Percentiles rank a stretch among this genome's conserved stretches.
phyloP scores from a whole-genome alignment of 2,888 invertebrate species.

The Heliconius erato region DNA sequence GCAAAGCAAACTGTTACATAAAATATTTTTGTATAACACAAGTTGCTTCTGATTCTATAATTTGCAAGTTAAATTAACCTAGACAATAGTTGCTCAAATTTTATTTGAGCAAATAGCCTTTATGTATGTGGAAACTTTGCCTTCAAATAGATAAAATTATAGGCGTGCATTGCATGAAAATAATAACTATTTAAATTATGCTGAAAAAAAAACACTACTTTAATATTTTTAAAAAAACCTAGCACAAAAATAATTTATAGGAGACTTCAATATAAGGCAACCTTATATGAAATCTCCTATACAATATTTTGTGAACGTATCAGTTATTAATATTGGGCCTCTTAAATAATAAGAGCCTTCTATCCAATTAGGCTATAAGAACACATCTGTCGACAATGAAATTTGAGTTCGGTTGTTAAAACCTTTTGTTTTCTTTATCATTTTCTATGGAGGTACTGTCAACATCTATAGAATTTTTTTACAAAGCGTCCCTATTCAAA shows the following conservation, averaged over 20 bases:
- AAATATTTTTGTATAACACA: background rate
- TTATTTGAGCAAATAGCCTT: background rate
- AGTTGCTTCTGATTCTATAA: background rate
- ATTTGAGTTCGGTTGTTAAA: background rate
- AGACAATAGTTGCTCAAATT: background rate
- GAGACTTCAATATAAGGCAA: no score
- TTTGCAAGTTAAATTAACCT: slow-evolving; percentile 21
- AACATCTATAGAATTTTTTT: background rate
- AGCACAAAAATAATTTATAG: no score
- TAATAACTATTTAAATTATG: background rate
- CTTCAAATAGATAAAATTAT: background rate
- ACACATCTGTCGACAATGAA: background rate
- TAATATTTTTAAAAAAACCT: no score
- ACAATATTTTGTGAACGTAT: background rate
- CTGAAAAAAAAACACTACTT: no score
- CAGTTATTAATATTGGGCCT: background rate
- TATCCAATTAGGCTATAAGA: background rate
- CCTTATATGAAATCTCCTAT: background rate
- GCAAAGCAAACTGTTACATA: background rate
- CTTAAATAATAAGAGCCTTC: background rate
- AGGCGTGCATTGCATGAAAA: background rate
- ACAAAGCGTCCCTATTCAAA: background rate
- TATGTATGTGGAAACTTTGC: background rate
- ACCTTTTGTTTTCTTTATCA: background rate
- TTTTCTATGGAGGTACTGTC: no score